Percentiles rank a stretch among this genome's conserved stretches.
phyloP scores from a whole-genome alignment of 2,113 vertebrate species.

The Xenopus laevis region DNA sequence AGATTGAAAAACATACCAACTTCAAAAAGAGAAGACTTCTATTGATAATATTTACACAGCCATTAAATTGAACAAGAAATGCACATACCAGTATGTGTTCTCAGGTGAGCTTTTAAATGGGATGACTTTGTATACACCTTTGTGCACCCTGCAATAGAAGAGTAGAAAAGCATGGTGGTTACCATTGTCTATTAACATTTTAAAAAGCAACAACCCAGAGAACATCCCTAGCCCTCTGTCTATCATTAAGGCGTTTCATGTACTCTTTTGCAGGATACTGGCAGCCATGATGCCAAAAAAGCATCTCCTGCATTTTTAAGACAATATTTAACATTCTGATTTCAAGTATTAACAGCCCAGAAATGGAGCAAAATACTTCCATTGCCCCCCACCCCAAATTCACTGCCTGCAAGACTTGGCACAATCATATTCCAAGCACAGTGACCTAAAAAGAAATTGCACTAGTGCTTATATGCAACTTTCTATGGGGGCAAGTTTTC shows the following conservation, averaged over 20 bases:
- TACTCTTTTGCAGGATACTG: neutral
- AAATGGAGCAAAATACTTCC: no score
- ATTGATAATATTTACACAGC: constrained; percentile 52
- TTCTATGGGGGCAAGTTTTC: no score
- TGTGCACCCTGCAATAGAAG: constrained; percentile 78
- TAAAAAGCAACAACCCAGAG: neutral
- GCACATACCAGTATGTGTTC: constrained; percentile 91
- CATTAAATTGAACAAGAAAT: constrained; percentile 52
- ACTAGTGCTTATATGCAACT: no score
- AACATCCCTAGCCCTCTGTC: neutral
- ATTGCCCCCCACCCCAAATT: no score
- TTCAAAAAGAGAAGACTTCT: constrained; percentile 55
- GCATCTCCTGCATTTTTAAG: no score
- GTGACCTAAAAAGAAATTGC: no score
- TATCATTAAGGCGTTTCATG: neutral
- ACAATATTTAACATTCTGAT: no score
- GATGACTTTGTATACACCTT: constrained; percentile 98
- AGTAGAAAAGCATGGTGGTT: constrained; percentile 32
- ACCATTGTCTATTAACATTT: constrained; percentile 8
- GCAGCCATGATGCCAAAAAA: neutral
- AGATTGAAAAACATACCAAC: constrained; percentile 28
- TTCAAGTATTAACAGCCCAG: no score
- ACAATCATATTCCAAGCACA: no score
- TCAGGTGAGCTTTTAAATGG: constrained; percentile 93
- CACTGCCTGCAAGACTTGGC: no score